phyloP scores from a whole-genome alignment of 2,888 invertebrate species.

The Trichacis sp. region DNA sequence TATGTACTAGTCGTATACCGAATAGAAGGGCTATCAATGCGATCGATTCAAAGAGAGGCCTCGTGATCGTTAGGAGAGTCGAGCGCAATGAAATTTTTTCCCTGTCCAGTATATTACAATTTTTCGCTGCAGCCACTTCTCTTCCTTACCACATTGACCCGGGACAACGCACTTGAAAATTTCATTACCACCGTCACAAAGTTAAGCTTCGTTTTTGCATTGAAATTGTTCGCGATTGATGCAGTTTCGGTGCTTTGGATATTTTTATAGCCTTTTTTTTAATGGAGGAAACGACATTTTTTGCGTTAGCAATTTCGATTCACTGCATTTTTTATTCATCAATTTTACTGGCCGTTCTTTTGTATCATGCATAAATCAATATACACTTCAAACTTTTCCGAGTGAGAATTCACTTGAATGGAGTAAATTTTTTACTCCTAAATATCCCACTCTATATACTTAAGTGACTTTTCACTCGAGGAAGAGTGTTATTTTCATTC shows the following conservation, averaged over 20 bases:
- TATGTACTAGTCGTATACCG: conserved; percentile 41
- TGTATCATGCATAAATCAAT: too few relatives aligned
- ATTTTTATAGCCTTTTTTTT: too few relatives aligned
- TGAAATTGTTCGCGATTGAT: neutral
- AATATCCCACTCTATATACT: too few relatives aligned
- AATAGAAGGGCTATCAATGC: conserved; percentile 43
- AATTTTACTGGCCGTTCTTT: too few relatives aligned
- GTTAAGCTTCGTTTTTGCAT: conserved; percentile 2
- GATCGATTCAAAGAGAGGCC: conserved; percentile 7
- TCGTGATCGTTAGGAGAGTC: conserved; percentile 4
- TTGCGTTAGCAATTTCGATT: neutral
- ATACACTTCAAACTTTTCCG: too few relatives aligned
- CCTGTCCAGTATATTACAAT: neutral
- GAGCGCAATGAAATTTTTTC: conserved; percentile 2
- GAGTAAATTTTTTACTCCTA: too few relatives aligned
- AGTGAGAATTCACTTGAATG: too few relatives aligned
- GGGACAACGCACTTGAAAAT: conserved; percentile 6
- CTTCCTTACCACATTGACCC: neutral
- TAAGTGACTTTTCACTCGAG: too few relatives aligned
- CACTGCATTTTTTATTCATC: too few relatives aligned
- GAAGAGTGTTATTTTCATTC: too few relatives aligned
- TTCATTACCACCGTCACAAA: neutral
- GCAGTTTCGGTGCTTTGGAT: neutral
- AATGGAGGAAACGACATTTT: neutral
- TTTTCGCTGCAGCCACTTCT: conserved; percentile 1